A percentile compares a stretch with the other conserved stretches of the same genome.
Evolutionary conservation across 2,113 vertebrate species (phyloP).

Genomic region (Gallinago media): DNA sequence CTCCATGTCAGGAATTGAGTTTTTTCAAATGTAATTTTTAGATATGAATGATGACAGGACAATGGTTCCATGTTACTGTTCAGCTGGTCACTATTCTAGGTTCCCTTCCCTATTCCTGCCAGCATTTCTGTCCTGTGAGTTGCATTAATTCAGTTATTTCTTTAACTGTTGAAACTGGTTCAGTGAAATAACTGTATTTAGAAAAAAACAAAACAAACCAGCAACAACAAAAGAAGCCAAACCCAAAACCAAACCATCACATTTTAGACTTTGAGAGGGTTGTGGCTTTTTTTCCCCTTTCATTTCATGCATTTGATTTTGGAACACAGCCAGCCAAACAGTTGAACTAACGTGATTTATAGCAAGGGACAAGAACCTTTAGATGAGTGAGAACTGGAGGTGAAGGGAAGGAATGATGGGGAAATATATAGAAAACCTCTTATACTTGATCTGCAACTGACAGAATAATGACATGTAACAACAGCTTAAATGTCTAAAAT

Average conservation of each 20-base stretch:
- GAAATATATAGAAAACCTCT: conserved; percentile 29
- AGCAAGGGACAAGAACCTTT: not conserved
- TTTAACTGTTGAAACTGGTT: not conserved
- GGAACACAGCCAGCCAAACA: not conserved
- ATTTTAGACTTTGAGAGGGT: not conserved
- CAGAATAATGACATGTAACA: conserved; percentile 48
- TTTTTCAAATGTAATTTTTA: not conserved
- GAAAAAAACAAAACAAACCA: not conserved
- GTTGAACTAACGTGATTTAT: not conserved
- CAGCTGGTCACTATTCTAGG: not conserved
- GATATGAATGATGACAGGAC: not conserved
- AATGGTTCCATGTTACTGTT: not conserved
- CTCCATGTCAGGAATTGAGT: not conserved
- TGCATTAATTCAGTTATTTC: not conserved
- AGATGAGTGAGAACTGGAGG: conserved; percentile 7
- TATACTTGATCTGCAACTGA: conserved; percentile 29
- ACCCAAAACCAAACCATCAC: not conserved
- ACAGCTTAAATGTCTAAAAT: conserved; percentile 40
- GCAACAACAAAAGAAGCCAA: not conserved
- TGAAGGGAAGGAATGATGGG: not conserved
- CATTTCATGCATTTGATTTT: not conserved
- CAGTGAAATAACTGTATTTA: not conserved
- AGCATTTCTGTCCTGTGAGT: not conserved
- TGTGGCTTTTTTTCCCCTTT: not conserved
- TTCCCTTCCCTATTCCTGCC: not conserved